These are phyloP conservation scores for Lepidurus packardi DNA, from an alignment of 1,140 invertebrate genomes.

Conservation along the genomic window DNA sequence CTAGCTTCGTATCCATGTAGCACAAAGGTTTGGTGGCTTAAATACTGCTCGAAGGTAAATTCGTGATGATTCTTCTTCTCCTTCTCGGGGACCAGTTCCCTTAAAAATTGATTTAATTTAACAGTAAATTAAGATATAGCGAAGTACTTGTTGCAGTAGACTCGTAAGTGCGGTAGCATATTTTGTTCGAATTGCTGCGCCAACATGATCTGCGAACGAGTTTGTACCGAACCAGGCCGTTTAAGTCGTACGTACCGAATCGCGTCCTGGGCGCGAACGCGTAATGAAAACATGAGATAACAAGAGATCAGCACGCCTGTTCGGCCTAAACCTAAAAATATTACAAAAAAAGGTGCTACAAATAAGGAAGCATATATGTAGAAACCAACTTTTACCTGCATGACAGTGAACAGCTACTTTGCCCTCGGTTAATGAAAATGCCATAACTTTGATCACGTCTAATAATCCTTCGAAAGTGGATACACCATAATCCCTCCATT, in stretches of 20 bases:
- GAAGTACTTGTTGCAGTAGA: constrained; percentile 60
- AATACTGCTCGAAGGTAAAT: constrained; percentile 61
- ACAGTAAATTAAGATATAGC: constrained; percentile 6
- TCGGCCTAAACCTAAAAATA: constrained; percentile 61
- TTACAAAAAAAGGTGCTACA: constrained; percentile 33
- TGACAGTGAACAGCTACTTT: constrained; percentile 85
- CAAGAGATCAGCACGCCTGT: constrained; percentile 82
- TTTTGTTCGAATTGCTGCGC: constrained; percentile 77
- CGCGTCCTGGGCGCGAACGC: constrained; percentile 69
- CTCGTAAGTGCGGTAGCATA: constrained; percentile 68
- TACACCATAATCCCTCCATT: constrained; percentile 76
- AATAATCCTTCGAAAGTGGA: constrained; percentile 64
- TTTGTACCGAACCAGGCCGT: constrained; percentile 72
- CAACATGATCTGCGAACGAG: constrained; percentile 66
- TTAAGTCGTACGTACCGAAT: constrained; percentile 74
- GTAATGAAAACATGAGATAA: constrained; percentile 71
- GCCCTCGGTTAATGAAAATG: constrained; percentile 73
- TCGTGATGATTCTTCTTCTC: constrained; percentile 49
- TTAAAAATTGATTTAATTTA: constrained; percentile 37
- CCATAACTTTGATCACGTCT: constrained; percentile 82
- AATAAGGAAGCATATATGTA: neutral
- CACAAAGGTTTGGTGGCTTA: constrained; percentile 65
- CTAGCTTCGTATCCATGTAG: constrained; percentile 75
- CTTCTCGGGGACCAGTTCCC: constrained; percentile 48
- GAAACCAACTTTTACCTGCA: constrained; percentile 56